Evolutionary conservation across 2,797 vertebrate species (phyloP).

Genomic region (Epinephelus awoara): DNA sequence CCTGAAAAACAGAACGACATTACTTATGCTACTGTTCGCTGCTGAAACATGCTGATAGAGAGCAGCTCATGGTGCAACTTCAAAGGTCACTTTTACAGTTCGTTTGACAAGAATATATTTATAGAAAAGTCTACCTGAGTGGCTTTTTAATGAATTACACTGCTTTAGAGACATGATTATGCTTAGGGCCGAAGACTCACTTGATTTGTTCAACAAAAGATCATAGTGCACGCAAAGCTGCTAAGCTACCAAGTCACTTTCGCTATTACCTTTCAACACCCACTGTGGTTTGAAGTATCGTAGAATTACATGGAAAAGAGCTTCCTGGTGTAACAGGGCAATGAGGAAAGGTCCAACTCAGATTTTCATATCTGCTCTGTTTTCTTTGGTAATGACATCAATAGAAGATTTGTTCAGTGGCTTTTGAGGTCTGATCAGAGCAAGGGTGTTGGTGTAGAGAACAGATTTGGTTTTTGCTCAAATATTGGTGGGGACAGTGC

Average conservation of each 20-base stretch:
- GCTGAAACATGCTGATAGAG: not conserved
- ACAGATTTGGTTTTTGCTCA: too few relatives aligned
- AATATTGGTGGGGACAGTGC: too few relatives aligned
- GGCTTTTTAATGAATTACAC: constrained; percentile 15
- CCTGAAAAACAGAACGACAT: not conserved
- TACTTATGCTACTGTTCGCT: not conserved
- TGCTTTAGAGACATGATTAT: not conserved
- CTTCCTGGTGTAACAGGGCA: not conserved
- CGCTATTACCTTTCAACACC: not conserved
- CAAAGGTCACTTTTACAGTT: constrained; percentile 22
- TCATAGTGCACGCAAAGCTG: not conserved
- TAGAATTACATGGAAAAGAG: not conserved
- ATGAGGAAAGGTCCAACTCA: not conserved
- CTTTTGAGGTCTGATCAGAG: not conserved
- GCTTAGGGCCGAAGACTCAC: not conserved
- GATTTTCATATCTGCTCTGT: not conserved
- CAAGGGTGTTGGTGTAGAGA: not conserved
- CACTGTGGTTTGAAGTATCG: not conserved
- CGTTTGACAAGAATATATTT: constrained; percentile 8
- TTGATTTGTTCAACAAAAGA: not conserved
- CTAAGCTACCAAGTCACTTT: not conserved
- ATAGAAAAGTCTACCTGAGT: constrained; percentile 1
- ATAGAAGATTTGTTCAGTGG: not conserved
- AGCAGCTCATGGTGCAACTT: constrained; percentile 8
- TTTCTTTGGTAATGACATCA: not conserved